A percentile compares a stretch with the other conserved stretches of the same genome.
These are phyloP conservation scores for Pseudanteris insignis DNA, from an alignment of 2,888 invertebrate species.

Conservation along the genomic window DNA sequence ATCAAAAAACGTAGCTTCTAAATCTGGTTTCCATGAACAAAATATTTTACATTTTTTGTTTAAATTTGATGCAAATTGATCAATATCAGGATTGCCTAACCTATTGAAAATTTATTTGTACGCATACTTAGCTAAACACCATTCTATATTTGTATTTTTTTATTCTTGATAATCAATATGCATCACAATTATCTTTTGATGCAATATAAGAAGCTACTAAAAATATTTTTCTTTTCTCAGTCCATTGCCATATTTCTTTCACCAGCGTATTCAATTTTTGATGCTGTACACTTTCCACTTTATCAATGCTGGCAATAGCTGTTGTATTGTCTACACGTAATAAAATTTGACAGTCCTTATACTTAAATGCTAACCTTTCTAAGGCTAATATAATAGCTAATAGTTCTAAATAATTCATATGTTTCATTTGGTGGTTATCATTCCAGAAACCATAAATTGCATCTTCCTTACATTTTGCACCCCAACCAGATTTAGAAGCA, in stretches of 20 bases:
- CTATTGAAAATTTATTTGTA: no score
- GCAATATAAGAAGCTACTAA: slow-evolving; percentile 10
- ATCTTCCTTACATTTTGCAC: not conserved
- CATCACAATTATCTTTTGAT: slow-evolving; percentile 4
- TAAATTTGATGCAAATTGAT: no score
- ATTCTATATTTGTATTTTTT: no score
- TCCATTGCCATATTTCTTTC: slow-evolving; percentile 11
- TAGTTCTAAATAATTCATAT: slow-evolving; percentile 14
- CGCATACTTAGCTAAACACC: no score
- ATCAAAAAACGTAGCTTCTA: no score
- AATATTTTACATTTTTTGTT: no score
- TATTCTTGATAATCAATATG: slow-evolving; percentile 6
- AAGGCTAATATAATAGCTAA: not conserved
- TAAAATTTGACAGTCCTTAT: not conserved
- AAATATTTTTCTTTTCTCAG: not conserved
- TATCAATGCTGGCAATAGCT: slow-evolving; percentile 3
- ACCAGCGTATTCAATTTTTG: not conserved
- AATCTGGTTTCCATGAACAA: no score
- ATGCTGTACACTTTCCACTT: not conserved
- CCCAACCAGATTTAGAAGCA: slow-evolving; percentile 41
- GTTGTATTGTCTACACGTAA: slow-evolving; percentile 2
- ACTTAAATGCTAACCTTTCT: not conserved
- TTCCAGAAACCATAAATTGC: slow-evolving; percentile 2
- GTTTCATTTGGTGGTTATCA: not conserved
- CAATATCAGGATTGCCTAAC: no score